Evolutionary conservation across 2,113 vertebrate genomes (phyloP), one percentile per base, ranked within the genome.

Genomic region (Clupea harengus): DNA sequence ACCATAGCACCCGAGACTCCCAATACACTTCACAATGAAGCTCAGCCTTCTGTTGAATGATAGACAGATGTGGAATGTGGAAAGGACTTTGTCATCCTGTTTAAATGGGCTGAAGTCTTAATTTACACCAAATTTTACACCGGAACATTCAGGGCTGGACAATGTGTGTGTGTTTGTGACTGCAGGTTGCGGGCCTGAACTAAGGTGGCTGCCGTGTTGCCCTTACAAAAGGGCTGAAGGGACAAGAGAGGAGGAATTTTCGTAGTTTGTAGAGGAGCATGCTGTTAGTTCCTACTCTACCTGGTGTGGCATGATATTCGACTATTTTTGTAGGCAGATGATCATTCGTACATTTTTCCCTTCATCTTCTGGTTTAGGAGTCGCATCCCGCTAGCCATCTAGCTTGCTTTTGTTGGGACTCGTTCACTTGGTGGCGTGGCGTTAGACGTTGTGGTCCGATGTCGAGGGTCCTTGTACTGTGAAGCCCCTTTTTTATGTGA

Each of bases 251-350:
- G 64, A 28, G 28, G 64, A 72, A 81, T 85, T 87, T 90, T 90
- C 83, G 86, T 86, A 88, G 86, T 87, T 85, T 78, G 25, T 85
- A 88, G 49, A 67, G 67, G 82, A 45, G 89, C 85, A 85, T 88
- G 89, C 50, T 84, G 45, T 82, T 57, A 39, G 82, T 86, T 50
- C 83, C 80, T 83, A 83, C 28, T 88, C 81, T 84, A 67, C 57
- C 85, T 72, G 44, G 52, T 82, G 84, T 85, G 86, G 89, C 86
- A 89, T 89, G 88, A 85, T 78, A 82, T 57, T 72, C 6, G n/a
- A 47, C 85, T 90, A 90, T 90, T 90, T 90, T 89, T 87, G 85
- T 90, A 90, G 86, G 81, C 81, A 75, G 44, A 84, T 45, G 49
- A 60, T 67, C 54, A n/a, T 85, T 60, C 45, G 18, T 57, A 11